phyloP scores from a whole-genome alignment of 2,888 invertebrate genomes.

The Metallyticus violacea region DNA sequence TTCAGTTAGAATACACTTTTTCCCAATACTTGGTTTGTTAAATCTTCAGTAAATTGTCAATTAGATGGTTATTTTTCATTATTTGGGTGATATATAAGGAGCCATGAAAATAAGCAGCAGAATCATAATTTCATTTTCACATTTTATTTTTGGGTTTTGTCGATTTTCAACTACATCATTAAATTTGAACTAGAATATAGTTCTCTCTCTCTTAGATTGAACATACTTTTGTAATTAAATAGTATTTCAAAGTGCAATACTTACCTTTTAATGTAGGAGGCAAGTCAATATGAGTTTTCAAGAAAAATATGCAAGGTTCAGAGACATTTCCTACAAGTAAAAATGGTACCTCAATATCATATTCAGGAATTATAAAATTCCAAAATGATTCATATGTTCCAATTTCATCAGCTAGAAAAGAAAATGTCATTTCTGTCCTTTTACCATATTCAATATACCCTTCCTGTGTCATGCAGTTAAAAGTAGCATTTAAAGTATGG shows the following conservation, averaged over 20 bases:
- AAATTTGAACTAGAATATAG: too few species aligned
- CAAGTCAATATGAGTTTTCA: slow-evolving; percentile 57
- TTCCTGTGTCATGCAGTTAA: slow-evolving; percentile 58
- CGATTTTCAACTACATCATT: too few species aligned
- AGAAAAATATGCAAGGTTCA: slow-evolving; percentile 61
- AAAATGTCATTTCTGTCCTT: slow-evolving; percentile 58
- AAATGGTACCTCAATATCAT: slow-evolving; percentile 55
- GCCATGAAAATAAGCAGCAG: too few species aligned
- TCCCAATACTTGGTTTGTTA: too few species aligned
- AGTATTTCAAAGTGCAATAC: neutral
- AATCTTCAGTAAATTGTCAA: too few species aligned
- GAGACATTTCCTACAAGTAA: slow-evolving; percentile 61
- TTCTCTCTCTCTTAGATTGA: too few species aligned
- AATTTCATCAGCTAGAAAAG: slow-evolving; percentile 59
- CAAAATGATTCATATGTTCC: slow-evolving; percentile 66
- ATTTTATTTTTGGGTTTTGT: too few species aligned
- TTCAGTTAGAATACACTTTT: too few species aligned
- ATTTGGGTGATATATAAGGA: too few species aligned
- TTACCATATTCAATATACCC: slow-evolving; percentile 61
- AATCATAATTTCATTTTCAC: too few species aligned
- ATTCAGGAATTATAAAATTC: slow-evolving; percentile 59
- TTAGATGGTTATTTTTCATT: too few species aligned
- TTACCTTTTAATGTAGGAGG: slow-evolving; percentile 60
- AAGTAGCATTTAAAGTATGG: slow-evolving; percentile 46
- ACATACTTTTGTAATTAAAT: too few species aligned